Conservation (phyloP, 1,140 invertebrate genomes). For the Euura lappo region DNA sequence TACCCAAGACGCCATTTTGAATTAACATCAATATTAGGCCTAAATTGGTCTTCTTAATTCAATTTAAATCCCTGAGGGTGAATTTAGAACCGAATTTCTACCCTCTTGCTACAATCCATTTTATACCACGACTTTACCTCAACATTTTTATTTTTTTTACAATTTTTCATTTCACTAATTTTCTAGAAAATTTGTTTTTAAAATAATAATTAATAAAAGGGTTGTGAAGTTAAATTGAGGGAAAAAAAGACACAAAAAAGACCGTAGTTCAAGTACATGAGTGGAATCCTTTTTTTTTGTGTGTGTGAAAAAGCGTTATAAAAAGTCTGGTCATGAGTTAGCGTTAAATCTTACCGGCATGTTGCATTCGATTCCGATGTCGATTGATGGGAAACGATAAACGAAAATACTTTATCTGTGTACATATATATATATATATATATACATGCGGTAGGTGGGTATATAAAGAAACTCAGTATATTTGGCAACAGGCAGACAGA, state of each 20-base stretch:
- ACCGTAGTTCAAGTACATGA: not conserved
- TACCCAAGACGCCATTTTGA: conserved; percentile 31
- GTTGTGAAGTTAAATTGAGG: too few species aligned
- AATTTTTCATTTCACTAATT: too few species aligned
- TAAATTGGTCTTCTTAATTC: conserved; percentile 41
- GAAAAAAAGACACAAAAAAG: too few species aligned
- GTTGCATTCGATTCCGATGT: not conserved
- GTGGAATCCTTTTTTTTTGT: not conserved
- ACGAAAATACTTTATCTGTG: not conserved
- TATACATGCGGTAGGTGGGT: not conserved
- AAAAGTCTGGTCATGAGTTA: too few species aligned
- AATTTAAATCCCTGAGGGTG: conserved; percentile 34
- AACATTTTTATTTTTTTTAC: not conserved
- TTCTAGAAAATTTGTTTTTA: too few species aligned
- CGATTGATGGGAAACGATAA: not conserved
- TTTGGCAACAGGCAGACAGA: too few species aligned
- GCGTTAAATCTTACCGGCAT: not conserved
- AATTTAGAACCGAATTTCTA: not conserved
- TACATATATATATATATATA: conserved; percentile 5
- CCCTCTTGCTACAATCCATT: too few species aligned
- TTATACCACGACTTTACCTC: too few species aligned
- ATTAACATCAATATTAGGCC: conserved; percentile 37
- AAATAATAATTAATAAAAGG: too few species aligned
- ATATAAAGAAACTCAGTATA: too few species aligned
- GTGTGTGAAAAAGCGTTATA: too few species aligned